Conservation (phyloP, 2,888 invertebrate species). For the Leptinotarsa peninsularis region DNA sequence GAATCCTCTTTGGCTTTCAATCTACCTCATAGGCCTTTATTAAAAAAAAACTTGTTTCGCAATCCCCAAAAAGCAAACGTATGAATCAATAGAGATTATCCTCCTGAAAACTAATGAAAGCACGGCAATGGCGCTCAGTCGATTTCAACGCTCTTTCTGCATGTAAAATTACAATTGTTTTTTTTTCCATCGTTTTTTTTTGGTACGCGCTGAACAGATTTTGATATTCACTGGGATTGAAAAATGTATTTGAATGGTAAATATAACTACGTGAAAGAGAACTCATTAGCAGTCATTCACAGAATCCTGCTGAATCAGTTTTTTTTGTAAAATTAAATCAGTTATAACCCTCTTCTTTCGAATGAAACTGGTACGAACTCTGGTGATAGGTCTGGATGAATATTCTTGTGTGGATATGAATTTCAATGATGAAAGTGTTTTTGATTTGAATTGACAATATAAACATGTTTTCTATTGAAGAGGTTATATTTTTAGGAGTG, state of each 20-base stretch:
- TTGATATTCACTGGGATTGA: constrained; percentile 40
- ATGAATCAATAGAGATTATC: background rate
- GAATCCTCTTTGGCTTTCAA: background rate
- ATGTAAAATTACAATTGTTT: constrained; percentile 46
- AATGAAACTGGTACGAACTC: constrained; percentile 8
- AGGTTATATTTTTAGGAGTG: too few relatives aligned
- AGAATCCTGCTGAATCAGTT: constrained; percentile 14
- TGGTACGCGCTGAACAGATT: constrained; percentile 36
- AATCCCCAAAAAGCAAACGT: background rate
- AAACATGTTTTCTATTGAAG: background rate
- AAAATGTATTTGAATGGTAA: constrained; percentile 42
- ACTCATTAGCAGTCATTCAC: constrained; percentile 39
- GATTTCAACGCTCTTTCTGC: constrained; percentile 42
- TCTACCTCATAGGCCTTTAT: background rate
- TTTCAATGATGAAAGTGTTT: background rate
- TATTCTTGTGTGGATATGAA: background rate
- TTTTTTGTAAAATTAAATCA: constrained; percentile 1
- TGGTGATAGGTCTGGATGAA: background rate
- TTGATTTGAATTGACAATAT: background rate
- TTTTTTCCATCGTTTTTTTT: constrained; percentile 37
- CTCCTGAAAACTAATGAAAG: constrained; percentile 4
- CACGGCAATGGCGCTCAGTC: constrained; percentile 20
- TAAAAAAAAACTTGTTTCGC: background rate
- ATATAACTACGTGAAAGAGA: constrained; percentile 37
- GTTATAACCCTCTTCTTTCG: background rate